Evolutionary conservation across 2,888 invertebrate species (phyloP), one percentile per base, ranked within the genome.

Genomic region (Anthrax anthrax): DNA sequence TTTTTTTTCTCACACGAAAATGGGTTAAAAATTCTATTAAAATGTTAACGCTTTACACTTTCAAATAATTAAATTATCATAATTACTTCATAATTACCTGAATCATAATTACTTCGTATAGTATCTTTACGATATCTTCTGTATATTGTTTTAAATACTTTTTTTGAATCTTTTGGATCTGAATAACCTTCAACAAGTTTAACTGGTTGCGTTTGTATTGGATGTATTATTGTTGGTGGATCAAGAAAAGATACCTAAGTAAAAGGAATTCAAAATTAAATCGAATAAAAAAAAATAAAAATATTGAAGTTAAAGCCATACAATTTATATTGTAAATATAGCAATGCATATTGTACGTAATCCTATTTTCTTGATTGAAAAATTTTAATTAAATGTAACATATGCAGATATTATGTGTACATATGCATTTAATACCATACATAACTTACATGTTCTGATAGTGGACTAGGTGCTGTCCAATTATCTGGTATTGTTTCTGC

Each of bases 401-500:
- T n/a, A n/a, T n/a, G n/a, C n/a, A n/a, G n/a, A n/a, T n/a, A n/a
- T n/a, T n/a, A n/a, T n/a, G n/a, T n/a, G n/a, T n/a, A n/a, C n/a
- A n/a, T n/a, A n/a, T 18, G 38, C 19, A 27, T 27, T 43, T 27
- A 43, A 37, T 43, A 38, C 43, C 37, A 43, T 43, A 37, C 29
- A 9, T 23, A 23, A 64, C 67, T 68, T 61, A 68, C 68, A 57
- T 67, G 64, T 57, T 68, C 68, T 40, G 67, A 58, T 55, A 66
- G 60, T 53, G 67, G 67, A 61, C 68, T 68, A 43, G 67, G 62
- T 39, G 58, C 63, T 55, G 65, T 64, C 50, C 63, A 64, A 58
- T 67, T 67, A 48, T 54, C 52, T 52, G 68, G 67, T 60, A 69
- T 59, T 53, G 62, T 77, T 74, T 84, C 68, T 66, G 82, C 66